Conservation (phyloP, 2,113 vertebrate genomes). For the Macquaria ambigua region DNA sequence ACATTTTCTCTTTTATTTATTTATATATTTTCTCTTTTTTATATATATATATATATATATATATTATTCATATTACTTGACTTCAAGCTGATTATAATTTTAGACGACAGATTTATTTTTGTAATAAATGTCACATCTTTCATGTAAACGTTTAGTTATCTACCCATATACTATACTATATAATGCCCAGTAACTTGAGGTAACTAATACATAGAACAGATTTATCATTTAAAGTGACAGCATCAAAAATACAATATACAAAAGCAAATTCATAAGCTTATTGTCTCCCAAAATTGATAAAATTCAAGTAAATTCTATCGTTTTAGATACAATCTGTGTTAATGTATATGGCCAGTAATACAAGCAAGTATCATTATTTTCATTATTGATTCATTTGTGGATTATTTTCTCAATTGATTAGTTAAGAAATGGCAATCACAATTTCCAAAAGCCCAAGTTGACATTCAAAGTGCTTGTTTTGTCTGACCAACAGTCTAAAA, state of each 20-base stretch:
- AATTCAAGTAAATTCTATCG: background rate
- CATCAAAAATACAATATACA: background rate
- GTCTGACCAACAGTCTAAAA: background rate
- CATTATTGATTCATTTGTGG: background rate
- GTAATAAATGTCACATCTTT: background rate
- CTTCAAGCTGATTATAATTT: background rate
- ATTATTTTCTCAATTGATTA: background rate
- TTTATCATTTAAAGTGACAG: background rate
- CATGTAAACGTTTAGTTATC: background rate
- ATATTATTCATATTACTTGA: background rate
- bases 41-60: background rate
- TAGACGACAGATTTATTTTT: background rate
- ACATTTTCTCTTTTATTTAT: conserved; percentile 4
- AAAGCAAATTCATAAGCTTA: background rate
- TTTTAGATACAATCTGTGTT: background rate
- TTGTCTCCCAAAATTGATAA: background rate
- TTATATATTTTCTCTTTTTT: too few species aligned
- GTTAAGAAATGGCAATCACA: background rate
- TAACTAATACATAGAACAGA: background rate
- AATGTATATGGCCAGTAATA: background rate
- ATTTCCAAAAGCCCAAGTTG: background rate
- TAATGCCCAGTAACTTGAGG: background rate
- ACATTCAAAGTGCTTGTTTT: background rate
- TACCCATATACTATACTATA: background rate
- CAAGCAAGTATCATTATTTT: background rate